Evolutionary conservation across 2,113 vertebrate genomes (phyloP), one percentile per base, ranked within the genome.

Genomic region (Nothocercus julius): DNA sequence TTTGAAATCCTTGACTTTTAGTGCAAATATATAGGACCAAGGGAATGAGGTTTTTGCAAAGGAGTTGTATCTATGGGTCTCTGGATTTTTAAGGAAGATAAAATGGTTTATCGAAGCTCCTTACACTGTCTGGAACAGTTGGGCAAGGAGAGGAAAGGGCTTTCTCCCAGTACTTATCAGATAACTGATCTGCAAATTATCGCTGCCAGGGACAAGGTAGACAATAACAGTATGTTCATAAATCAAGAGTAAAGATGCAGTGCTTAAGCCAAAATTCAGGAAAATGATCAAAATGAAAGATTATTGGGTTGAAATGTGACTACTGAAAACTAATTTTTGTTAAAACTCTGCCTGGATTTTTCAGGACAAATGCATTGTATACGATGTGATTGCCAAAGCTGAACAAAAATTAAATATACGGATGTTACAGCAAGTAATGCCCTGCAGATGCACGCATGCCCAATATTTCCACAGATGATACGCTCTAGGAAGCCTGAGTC

Each of bases 111-210:
- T 51, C 72, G 13, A 19, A 13, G 42, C 30, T 32, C 38, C 89
- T 78, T 88, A 36, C 63, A 11, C 25, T 83, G 85, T 28, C 42
- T 72, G n/a, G 16, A 90, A 85, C 61, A 94, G 58, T 40, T 84
- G 72, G 38, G 30, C 36, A 72, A 61, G 68, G 61, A 91, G 44
- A 75, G 58, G 22, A 86, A 93, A 93, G 79, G 69, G 51, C 83
- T 93, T 94, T 78, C n/a, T 49, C 80, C 45, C 66, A 88, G 58
- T 51, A 45, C 58, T 90, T 88, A 44, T 89, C 73, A 95, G 88
- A 82, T 49, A 92, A 93, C 62, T 30, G 53, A 90, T 82, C 68
- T 28, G 3, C 61, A 90, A 27, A 62, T 78, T 74, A 32, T 45
- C 12, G 56, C 54, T 95, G 82, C 34, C 68, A 72, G 66, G 58